Evolutionary conservation across 2,113 vertebrate genomes (phyloP), one percentile per base, ranked within the genome.

Genomic region (Erythrocebus patas): DNA sequence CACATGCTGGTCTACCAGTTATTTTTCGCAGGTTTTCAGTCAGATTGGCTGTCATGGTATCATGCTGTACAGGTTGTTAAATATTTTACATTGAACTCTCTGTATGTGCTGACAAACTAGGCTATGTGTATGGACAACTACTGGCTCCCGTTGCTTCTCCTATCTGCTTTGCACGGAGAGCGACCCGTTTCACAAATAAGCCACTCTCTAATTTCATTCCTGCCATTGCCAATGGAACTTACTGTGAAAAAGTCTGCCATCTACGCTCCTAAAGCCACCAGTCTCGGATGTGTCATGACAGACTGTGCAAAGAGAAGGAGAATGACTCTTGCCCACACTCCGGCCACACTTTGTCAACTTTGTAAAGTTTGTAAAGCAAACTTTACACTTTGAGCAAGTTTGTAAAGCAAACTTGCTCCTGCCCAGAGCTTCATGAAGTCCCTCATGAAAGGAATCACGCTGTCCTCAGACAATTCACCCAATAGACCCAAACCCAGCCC

Each of bases 201-300:
- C 25, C 35, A n/a, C 48, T 40, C 30, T 43, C 45, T 38, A 61
- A 50, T 20, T 55, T 48, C 45, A 13, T 13, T 92, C 9, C 45
- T 32, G 4, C 6, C 13, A 7, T 20, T 38, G 8, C 16, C 40
- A 32, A 0, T 4, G 55, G 30, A 20, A 20, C 35, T 64, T 70
- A 50, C 18, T 6, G 12, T 59, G 30, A 64, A 64, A 38, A 76
- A n/a, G 23, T n/a, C 61, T 55, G 57, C 27, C 32, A 25, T 45
- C 45, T n/a, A 1, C 5, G 22, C 35, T 75, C 43, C 45, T 35
- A 17, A 23, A 57, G 38, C 27, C 50, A 8, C 17, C 43, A 59
- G 38, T 11, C 45, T 83, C 59, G 6, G 8, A 4, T 17, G 10
- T 2, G 3, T 43, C 16, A 0, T 30, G 40, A 18, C 1, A 16